Evolutionary conservation across 2,888 invertebrate species (phyloP), one percentile per base, ranked within the genome.

Genomic region (Drosophila paranaensis): DNA sequence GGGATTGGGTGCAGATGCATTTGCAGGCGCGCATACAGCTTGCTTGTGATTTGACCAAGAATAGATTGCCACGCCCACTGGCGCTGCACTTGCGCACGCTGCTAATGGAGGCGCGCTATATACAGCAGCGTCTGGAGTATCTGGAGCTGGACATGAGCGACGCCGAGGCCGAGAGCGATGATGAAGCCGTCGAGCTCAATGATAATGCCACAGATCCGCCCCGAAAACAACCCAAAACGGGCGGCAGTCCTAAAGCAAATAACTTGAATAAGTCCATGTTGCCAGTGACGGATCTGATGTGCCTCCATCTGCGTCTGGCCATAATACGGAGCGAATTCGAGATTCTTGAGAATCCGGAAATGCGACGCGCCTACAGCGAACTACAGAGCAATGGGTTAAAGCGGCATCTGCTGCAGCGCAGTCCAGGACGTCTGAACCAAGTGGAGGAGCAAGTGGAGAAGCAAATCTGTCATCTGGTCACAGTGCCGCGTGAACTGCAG

Each of bases 281-380:
- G 72, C 91, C 81, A 86, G 91, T 94, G 0, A 93, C 94, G 53
- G 93, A 92, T 63, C 84, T 95, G 3, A 93, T 94, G 93, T 93
- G 94, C 69, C 90, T 94, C 1, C 94, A 95, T 80, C 92, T 95
- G 39, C 92, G 94, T 6, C 82, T 95, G 66, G 92, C 93, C 40
- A 94, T 94, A 84, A 95, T 95, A 42, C 94, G 94, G 71, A 93
- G 93, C 42, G 94, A 95, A 78, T 93, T 95, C 74, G 94, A 95
- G 70, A 92, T 95, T 20, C 87, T 95, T 0, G 95, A 95, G 82
- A 94, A 95, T 91, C 94, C 95, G 1, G 91, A 94, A 30, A 93
- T 95, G 91, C 91, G 95, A 57, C 93, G 93, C n/a, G 93, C 94
- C 43, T 92, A 90, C 64, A 90, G 91, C 53, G 88, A 90, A 43